These are phyloP conservation scores for Tryphoninae sp. DNA, from an alignment of 2,888 invertebrate genomes.

Conservation along the genomic window DNA sequence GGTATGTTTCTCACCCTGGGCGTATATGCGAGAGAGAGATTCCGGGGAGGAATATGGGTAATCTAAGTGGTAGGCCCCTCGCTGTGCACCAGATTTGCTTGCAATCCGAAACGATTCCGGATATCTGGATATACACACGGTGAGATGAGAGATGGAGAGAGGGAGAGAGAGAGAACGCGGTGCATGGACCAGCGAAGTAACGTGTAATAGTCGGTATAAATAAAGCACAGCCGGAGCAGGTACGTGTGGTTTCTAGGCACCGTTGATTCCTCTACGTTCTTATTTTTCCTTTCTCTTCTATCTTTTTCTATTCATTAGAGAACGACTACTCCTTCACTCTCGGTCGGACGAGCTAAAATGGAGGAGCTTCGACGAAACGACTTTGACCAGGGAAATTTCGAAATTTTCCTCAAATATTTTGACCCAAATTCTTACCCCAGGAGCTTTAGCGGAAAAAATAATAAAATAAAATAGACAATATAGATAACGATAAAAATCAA, in stretches of 20 bases:
- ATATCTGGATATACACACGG: constrained; percentile 46
- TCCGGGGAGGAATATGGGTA: constrained; percentile 17
- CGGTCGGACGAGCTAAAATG: constrained; percentile 1
- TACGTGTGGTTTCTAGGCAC: constrained; percentile 13
- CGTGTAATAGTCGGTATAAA: constrained; percentile 28
- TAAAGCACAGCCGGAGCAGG: not conserved
- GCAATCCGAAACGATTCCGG: constrained; percentile 55
- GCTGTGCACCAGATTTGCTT: constrained; percentile 33
- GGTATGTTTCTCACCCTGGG: too few species aligned
- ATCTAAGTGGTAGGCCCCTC: constrained; percentile 46
- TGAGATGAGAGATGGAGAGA: not conserved
- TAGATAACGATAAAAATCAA: too few species aligned
- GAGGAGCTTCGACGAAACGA: not conserved
- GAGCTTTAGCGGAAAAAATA: too few species aligned
- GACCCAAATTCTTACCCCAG: not conserved
- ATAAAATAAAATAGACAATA: too few species aligned
- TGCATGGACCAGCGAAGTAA: not conserved
- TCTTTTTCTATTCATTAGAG: constrained; percentile 19
- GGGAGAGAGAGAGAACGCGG: not conserved
- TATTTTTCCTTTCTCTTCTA: not conserved
- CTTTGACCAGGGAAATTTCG: constrained; percentile 10
- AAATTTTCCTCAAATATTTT: not conserved
- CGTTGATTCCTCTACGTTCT: constrained; percentile 6
- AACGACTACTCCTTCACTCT: not conserved
- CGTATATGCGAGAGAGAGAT: constrained; percentile 12